These are phyloP conservation scores for Cheilosia impressa DNA, from an alignment of 2,888 invertebrate genomes.

Conservation along the genomic window DNA sequence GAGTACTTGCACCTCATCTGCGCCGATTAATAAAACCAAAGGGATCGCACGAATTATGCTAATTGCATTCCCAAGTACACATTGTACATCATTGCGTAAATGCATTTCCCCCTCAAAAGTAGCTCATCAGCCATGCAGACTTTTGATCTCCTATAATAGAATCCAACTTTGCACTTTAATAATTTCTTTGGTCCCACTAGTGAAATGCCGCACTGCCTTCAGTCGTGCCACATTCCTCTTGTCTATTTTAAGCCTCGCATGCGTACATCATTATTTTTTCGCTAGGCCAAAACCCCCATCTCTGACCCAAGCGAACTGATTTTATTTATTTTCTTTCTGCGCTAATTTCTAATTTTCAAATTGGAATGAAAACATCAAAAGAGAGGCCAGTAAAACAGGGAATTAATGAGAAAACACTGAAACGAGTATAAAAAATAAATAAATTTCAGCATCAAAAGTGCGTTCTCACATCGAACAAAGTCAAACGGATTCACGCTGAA, in stretches of 20 bases:
- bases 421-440: conserved; percentile 5
- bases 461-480: conserved; percentile 18
- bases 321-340: conserved; percentile 16
- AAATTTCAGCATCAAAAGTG: conserved; percentile 17
- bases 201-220: background rate
- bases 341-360: conserved; percentile 30
- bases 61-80: background rate
- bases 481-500: conserved; percentile 37
- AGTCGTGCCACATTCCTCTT: conserved; percentile 14
- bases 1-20: background rate
- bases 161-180: conserved; percentile 22
- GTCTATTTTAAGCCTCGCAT: conserved; percentile 34
- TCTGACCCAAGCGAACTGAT: conserved; percentile 8
- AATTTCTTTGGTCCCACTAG: conserved; percentile 12
- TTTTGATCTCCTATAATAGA: conserved; percentile 43
- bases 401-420: conserved; percentile 5
- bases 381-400: background rate
- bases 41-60: background rate
- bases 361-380: conserved; percentile 37
- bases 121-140: conserved; percentile 29
- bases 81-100: background rate
- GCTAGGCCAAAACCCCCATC: conserved; percentile 25
- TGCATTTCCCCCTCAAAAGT: conserved; percentile 18
- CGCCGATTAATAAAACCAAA: background rate
- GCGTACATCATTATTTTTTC: conserved; percentile 7